Percentiles rank a stretch among this genome's conserved stretches.
Conservation (phyloP, 2,888 invertebrate species). For the Heteromyza rotundicornis region DNA sequence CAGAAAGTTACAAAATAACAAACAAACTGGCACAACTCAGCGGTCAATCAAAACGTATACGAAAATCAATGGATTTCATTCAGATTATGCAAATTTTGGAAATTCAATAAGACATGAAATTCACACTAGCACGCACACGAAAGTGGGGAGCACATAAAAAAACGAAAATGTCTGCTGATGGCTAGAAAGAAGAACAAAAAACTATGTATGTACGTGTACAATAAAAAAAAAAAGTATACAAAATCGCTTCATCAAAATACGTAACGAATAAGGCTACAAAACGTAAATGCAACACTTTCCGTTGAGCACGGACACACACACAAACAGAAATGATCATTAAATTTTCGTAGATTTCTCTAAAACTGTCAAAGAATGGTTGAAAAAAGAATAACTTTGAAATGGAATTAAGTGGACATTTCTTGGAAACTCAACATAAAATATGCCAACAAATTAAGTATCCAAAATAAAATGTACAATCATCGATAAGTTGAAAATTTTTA, state of each 20-base stretch:
- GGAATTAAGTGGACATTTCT: too few species aligned
- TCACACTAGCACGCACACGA: too few species aligned
- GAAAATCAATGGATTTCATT: slow-evolving; percentile 4
- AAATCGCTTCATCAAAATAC: slow-evolving; percentile 18
- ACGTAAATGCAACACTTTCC: slow-evolving; percentile 42
- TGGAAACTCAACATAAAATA: too few species aligned
- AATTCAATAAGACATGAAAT: not conserved
- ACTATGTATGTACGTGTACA: not conserved
- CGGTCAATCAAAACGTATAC: not conserved
- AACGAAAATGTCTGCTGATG: not conserved
- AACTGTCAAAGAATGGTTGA: not conserved
- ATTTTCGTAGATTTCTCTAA: not conserved
- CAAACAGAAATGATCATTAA: not conserved
- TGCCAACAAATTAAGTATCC: too few species aligned
- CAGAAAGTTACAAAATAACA: not conserved
- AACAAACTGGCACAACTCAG: not conserved
- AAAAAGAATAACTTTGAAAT: not conserved
- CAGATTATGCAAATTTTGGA: not conserved
- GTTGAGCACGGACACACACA: too few species aligned
- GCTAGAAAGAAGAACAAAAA: not conserved
- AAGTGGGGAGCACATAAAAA: too few species aligned
- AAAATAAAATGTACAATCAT: too few species aligned
- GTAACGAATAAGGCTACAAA: slow-evolving; percentile 53
- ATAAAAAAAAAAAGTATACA: not conserved
- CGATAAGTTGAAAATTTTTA: too few species aligned